These are phyloP conservation scores for Eleutherodactylus coqui DNA, from an alignment of 2,797 vertebrate species.

Conservation along the genomic window DNA sequence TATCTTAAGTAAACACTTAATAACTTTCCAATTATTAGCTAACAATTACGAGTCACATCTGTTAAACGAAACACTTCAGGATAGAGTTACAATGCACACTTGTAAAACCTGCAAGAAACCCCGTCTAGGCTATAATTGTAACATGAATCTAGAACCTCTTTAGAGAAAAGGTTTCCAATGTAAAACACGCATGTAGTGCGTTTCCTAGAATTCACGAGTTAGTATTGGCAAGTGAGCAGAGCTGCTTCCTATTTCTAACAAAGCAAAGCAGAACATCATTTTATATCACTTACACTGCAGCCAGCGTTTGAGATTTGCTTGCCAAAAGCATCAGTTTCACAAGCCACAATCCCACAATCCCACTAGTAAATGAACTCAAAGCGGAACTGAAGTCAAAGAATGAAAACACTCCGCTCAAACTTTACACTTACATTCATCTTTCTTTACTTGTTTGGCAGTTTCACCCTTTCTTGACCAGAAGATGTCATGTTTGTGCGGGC, in stretches of 20 bases:
- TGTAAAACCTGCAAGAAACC: constrained; percentile 42
- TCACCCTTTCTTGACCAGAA: neutral
- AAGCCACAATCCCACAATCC: constrained; percentile 42
- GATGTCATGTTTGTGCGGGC: neutral
- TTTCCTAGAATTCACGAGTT: constrained; percentile 42
- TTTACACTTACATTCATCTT: neutral
- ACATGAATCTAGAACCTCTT: constrained; percentile 32
- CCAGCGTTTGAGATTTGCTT: neutral
- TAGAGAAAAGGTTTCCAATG: constrained; percentile 29
- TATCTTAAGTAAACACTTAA: constrained; percentile 29
- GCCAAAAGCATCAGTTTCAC: constrained; percentile 36
- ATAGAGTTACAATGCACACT: constrained; percentile 46
- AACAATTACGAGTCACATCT: constrained; percentile 30
- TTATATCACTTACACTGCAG: constrained; percentile 25
- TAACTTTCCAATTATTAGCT: constrained; percentile 35
- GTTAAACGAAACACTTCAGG: constrained; percentile 16
- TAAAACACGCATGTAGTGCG: constrained; percentile 29
- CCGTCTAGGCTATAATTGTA: constrained; percentile 41
- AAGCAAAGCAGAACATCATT: constrained; percentile 38
- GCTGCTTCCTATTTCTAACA: constrained; percentile 37
- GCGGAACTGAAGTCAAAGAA: constrained; percentile 16
- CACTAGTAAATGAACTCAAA: constrained; percentile 28
- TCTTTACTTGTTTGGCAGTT: neutral
- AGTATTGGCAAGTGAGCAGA: constrained; percentile 37
- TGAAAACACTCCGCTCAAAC: neutral